Percentiles rank a stretch among this genome's conserved stretches.
Evolutionary conservation across 2,113 vertebrate species (phyloP).

Genomic region (Callithrix jacchus): DNA sequence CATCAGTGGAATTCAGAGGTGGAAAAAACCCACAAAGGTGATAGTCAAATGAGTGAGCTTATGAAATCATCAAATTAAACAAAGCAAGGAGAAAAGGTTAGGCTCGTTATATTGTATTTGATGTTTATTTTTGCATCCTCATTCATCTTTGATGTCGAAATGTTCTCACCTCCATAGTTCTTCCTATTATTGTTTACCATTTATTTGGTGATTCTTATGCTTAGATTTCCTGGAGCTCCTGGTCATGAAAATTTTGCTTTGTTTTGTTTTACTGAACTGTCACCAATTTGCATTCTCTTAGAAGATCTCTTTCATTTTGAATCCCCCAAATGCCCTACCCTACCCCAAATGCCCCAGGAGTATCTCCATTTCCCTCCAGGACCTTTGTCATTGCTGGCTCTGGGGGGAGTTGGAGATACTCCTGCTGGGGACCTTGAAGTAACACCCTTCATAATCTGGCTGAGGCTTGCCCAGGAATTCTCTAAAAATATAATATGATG

Average conservation of each 20-base stretch:
- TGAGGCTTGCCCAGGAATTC: conserved; percentile 27
- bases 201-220: background rate
- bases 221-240: background rate
- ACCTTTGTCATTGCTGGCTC: background rate
- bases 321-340: background rate
- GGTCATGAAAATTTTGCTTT: background rate
- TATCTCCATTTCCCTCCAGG: background rate
- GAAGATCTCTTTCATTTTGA: conserved; percentile 9
- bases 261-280: background rate
- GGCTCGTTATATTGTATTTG: background rate
- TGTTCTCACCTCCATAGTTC: background rate
- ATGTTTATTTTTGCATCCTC: background rate
- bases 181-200: background rate
- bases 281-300: background rate
- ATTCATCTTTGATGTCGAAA: background rate
- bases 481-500: conserved; percentile 22
- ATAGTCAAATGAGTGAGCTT: background rate
- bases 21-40: background rate
- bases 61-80: background rate
- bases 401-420: background rate
- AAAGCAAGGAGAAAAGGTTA: background rate
- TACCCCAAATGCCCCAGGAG: background rate
- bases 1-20: background rate
- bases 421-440: background rate
- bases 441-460: background rate